Conservation (phyloP, 1,140 invertebrate genomes). For the Aphaenogaster floridana region DNA sequence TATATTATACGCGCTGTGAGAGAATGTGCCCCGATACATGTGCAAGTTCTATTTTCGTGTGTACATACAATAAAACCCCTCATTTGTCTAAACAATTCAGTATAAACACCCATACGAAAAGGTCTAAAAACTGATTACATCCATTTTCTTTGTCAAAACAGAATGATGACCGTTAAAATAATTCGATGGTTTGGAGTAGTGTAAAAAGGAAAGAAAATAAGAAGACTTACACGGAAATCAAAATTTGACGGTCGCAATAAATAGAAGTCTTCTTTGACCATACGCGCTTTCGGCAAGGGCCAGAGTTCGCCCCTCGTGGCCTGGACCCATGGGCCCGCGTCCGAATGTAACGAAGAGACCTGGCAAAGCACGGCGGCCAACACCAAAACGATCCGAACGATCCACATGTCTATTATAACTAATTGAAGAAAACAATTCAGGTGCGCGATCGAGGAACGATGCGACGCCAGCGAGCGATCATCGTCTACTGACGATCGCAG, state of each 20-base stretch:
- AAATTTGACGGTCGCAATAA: slow-evolving; percentile 73
- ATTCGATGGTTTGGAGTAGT: background rate
- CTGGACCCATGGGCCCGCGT: slow-evolving; percentile 80
- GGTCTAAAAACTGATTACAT: background rate
- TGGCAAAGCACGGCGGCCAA: background rate
- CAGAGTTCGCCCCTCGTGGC: slow-evolving; percentile 85
- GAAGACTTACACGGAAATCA: slow-evolving; percentile 74
- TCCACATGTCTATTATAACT: slow-evolving; percentile 39
- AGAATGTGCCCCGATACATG: too few species aligned
- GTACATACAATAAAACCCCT: background rate
- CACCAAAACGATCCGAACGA: slow-evolving; percentile 8
- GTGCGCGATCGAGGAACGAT: slow-evolving; percentile 55
- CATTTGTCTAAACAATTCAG: background rate
- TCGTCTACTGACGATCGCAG: slow-evolving; percentile 73
- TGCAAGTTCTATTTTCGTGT: too few species aligned
- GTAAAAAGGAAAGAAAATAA: background rate
- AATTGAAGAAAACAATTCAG: background rate
- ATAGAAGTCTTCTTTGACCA: slow-evolving; percentile 64
- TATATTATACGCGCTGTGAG: too few species aligned
- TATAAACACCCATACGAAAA: background rate
- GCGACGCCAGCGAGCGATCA: slow-evolving; percentile 69
- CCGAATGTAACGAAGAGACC: slow-evolving; percentile 66
- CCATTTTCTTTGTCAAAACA: background rate
- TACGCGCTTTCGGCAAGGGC: slow-evolving; percentile 77
- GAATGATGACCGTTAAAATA: background rate